Evolutionary conservation across 2,888 invertebrate species (phyloP).

Genomic region (Lepidonotus clava): DNA sequence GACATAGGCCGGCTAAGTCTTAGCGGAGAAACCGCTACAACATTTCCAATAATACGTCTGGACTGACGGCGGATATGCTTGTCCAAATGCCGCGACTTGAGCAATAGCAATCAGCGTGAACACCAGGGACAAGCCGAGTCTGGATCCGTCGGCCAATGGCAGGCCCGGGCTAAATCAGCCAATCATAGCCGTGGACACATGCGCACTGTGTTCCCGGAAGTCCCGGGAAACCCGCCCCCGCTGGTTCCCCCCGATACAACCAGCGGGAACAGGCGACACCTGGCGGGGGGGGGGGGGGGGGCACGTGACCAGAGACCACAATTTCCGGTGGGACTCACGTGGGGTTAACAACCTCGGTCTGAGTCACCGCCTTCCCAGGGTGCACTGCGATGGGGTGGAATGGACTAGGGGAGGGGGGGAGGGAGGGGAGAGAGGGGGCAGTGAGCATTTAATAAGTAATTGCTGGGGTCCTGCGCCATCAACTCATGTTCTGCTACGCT

Average conservation of each 20-base stretch:
- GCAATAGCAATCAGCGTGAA: too few species aligned
- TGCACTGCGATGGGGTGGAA: neutral
- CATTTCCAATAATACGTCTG: too few species aligned
- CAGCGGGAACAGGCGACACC: neutral
- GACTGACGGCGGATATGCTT: too few species aligned
- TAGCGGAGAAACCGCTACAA: too few species aligned
- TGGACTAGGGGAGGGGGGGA: neutral
- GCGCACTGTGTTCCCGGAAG: neutral
- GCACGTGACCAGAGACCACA: neutral
- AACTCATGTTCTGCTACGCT: too few species aligned
- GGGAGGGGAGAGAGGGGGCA: neutral
- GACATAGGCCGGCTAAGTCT: too few species aligned
- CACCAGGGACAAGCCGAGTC: too few species aligned
- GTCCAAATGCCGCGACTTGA: too few species aligned
- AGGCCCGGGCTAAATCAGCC: neutral
- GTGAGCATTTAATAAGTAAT: too few species aligned
- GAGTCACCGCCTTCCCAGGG: neutral
- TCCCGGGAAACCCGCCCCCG: too few species aligned
- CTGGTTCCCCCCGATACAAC: neutral
- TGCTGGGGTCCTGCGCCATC: too few species aligned
- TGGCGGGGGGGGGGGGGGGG: neutral
- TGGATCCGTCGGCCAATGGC: neutral
- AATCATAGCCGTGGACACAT: neutral
- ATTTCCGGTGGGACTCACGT: neutral
- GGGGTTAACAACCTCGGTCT: neutral